A percentile compares a stretch with the other conserved stretches of the same genome.
phyloP scores from a whole-genome alignment of 37 sponge, comb jelly and placozoan species.

The Petrosia ficiformis region DNA sequence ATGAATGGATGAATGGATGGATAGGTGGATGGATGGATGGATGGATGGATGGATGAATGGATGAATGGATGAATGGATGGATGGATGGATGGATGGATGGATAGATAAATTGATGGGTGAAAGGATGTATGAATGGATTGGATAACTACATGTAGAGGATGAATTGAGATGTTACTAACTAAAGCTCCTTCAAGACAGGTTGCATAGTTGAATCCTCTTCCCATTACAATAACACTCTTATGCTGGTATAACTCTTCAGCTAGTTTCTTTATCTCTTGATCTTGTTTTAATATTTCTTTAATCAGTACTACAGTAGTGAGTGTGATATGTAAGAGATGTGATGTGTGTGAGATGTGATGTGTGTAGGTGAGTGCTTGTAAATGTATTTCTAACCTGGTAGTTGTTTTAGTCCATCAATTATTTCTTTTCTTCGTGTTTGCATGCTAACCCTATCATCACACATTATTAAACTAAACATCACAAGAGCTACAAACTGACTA shows the following conservation, averaged over 20 bases:
- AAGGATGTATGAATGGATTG: too few species aligned
- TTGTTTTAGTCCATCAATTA: conserved; percentile 75
- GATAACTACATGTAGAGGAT: neutral
- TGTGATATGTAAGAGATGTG: too few species aligned
- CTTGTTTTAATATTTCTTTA: conserved; percentile 71
- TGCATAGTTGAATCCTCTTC: conserved; percentile 97
- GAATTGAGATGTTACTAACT: conserved; percentile 39
- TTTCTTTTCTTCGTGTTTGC: conserved; percentile 74
- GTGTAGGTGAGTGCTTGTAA: neutral
- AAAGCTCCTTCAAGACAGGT: conserved; percentile 99
- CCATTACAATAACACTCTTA: conserved; percentile 97
- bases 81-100: too few species aligned
- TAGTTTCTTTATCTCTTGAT: conserved; percentile 68
- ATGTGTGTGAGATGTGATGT: too few species aligned
- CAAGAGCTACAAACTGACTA: conserved; percentile 94
- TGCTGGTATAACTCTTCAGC: conserved; percentile 84
- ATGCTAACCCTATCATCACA: conserved; percentile 90
- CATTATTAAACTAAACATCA: conserved; percentile 97
- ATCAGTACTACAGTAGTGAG: conserved; percentile 59
- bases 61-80: too few species aligned
- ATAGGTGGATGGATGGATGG: too few species aligned
- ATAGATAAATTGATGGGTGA: too few species aligned
- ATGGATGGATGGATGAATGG: too few species aligned
- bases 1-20: too few species aligned
- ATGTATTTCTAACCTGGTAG: conserved; percentile 77